Evolutionary conservation across 35 echinoderm and acorn worm species (phyloP).

Genomic region (Heliocidaris tuberculata): DNA sequence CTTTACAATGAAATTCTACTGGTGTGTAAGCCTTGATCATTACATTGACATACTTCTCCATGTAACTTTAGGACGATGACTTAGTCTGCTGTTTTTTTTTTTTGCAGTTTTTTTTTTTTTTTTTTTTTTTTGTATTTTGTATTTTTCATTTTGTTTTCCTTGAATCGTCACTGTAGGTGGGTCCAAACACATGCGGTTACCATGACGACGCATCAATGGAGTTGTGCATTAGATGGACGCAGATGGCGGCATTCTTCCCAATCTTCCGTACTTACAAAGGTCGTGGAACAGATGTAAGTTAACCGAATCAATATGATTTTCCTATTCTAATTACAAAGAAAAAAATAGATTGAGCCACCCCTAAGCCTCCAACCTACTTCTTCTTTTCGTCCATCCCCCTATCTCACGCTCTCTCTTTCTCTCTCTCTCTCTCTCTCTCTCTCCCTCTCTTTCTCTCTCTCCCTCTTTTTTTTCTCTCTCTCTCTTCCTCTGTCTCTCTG

Average conservation of each 20-base stretch:
- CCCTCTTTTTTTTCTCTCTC: too few relatives aligned
- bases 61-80: too few relatives aligned
- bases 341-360: not conserved
- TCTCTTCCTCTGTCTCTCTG: not conserved
- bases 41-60: too few relatives aligned
- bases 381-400: not conserved
- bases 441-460: too few relatives aligned
- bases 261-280: slow-evolving; percentile 76
- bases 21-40: too few relatives aligned
- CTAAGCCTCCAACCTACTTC: not conserved
- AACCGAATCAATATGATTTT: not conserved
- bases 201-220: slow-evolving; percentile 62
- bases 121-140: too few relatives aligned
- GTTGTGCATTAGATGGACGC: slow-evolving; percentile 88
- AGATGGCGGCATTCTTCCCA: slow-evolving; percentile 77
- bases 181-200: slow-evolving; percentile 88
- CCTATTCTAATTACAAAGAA: not conserved
- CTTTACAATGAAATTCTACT: too few relatives aligned
- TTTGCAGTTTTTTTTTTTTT: too few relatives aligned
- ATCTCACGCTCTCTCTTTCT: not conserved
- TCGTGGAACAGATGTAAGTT: slow-evolving; percentile 66
- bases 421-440: too few relatives aligned
- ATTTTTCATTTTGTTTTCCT: not conserved
- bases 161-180: slow-evolving; percentile 54
- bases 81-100: too few relatives aligned